Base-by-base conservation (phyloP, 2,113 vertebrate genomes). In the Aspidoscelis tigris region DNA sequence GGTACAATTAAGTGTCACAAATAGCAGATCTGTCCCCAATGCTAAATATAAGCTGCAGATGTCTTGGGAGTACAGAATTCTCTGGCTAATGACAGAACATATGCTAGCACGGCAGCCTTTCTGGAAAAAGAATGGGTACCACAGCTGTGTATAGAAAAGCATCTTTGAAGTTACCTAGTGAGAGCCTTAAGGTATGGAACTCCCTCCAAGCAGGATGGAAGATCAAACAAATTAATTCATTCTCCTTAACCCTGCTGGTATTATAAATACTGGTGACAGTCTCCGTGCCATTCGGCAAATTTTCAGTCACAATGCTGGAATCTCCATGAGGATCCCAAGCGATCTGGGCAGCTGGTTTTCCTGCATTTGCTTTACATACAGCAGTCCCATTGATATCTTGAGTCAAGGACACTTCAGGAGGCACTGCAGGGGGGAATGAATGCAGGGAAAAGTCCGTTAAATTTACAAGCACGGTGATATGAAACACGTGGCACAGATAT, bases 201-300 rank as follows among this genome's bases (percentile, higher is more conserved):
- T 26, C 76, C 7, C 47, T 77, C 43, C 74, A 11, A 53, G 87
- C 39, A 20, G 76, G 82, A 66, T 91, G 84, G 66, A 39, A 90
- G 55, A 89, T 16, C 7, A 47, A 0, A 26, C 92, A 95, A 43
- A 66, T 85, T 3, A 39, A 3, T 0, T n/a, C 18, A 22, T 10
- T 77, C 18, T 3, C 0, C 0, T 14, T 76, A 74, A 12, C 61
- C 33, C 1, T 39, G 1, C 6, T 0, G 0, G 39, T 21, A 8
- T 9, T 20, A 50, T 81, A 53, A 21, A 9, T 87, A 80, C 86
- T 92, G 53, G 68, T 39, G 3, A 90, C 70, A 11, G 91, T 92
- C 86, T 90, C 86, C 71, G 88, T 93, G 78, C 75, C 85, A 0
- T 91, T 22, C 4, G 18, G 1, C 0, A 88, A 82, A 7, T 0